Conservation (phyloP, 2,113 vertebrate genomes). For the Tetrao urogallus region DNA sequence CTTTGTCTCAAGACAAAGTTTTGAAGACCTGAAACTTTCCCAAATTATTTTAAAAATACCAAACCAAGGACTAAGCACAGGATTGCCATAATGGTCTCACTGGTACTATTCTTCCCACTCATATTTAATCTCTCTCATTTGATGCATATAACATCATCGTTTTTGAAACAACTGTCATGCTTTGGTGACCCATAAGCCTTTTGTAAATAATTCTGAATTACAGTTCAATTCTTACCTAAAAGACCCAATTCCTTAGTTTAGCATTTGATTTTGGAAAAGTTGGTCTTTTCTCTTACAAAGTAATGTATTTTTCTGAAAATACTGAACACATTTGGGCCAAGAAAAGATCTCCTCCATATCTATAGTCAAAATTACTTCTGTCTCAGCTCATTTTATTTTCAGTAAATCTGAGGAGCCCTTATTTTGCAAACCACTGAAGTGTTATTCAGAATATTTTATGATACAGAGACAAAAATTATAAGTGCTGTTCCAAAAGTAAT, state of each 20-base stretch:
- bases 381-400: not conserved
- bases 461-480: not conserved
- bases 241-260: not conserved
- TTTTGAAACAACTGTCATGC: not conserved
- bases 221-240: not conserved
- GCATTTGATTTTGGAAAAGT: not conserved
- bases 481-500: too few relatives aligned
- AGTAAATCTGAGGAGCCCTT: rapidly evolving
- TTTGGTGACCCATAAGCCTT: not conserved
- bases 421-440: not conserved
- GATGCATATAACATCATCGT: not conserved
- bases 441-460: not conserved
- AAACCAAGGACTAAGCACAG: rapidly evolving
- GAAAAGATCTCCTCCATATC: not conserved
- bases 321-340: not conserved
- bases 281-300: not conserved
- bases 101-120: not conserved
- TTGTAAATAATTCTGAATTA: not conserved
- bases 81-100: not conserved
- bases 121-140: not conserved
- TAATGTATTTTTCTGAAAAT: not conserved
- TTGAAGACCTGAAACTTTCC: not conserved
- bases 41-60: not conserved
- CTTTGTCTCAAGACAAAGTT: not conserved
- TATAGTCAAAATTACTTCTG: not conserved